Conservation (phyloP, 2,797 vertebrate species). For the Artibeus jamaicensis region DNA sequence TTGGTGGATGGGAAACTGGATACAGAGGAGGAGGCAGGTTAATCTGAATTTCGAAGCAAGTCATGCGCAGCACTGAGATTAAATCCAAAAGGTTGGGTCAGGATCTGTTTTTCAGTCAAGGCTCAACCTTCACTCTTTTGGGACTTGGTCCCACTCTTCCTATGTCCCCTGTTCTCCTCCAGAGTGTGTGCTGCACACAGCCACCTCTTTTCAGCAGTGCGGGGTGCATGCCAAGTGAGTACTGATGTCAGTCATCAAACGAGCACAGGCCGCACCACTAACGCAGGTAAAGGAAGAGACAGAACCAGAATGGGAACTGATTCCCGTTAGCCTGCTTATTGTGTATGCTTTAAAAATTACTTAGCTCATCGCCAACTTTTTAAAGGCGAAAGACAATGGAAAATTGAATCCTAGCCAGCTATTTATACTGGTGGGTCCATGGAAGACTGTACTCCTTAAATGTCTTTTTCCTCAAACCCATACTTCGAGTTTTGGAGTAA, state of each 20-base stretch:
- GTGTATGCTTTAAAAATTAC: neutral
- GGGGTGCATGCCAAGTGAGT: neutral
- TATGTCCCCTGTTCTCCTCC: neutral
- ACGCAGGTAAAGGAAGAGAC: neutral
- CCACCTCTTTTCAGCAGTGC: neutral
- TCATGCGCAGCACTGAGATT: neutral
- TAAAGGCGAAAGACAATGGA: neutral
- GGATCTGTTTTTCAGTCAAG: neutral
- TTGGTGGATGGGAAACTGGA: neutral
- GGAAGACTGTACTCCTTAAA: neutral
- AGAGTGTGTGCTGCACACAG: neutral
- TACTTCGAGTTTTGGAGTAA: neutral
- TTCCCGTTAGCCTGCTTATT: neutral
- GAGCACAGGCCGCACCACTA: neutral
- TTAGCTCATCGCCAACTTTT: neutral
- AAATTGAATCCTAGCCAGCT: neutral
- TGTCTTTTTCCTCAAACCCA: neutral
- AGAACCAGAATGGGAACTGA: conserved; percentile 33
- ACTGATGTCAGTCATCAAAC: neutral
- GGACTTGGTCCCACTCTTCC: neutral
- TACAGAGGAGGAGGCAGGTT: neutral
- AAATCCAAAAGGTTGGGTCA: neutral
- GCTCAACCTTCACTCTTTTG: neutral
- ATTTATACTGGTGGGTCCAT: neutral
- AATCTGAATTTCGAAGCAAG: neutral